A percentile compares a stretch with the other conserved stretches of the same genome.
Evolutionary conservation across 2,113 vertebrate species (phyloP).

Genomic region (Galemys pyrenaicus): DNA sequence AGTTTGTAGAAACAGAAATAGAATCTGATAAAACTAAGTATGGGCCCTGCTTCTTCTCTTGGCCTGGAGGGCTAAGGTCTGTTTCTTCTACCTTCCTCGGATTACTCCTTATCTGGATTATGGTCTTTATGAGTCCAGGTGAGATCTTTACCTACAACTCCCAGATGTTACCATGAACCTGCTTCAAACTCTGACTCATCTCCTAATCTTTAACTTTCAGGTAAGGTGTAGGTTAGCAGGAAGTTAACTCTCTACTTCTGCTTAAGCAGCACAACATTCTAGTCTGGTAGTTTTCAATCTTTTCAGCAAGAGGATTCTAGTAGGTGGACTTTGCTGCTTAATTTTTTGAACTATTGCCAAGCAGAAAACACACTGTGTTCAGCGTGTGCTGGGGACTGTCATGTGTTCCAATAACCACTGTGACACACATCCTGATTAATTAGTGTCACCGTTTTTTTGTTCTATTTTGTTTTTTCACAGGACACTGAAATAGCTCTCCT

Average conservation of each 20-base stretch:
- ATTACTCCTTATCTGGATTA: background rate
- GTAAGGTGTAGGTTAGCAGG: background rate
- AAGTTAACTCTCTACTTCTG: background rate
- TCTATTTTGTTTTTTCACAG: background rate
- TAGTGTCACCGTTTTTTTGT: background rate
- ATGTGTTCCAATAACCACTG: background rate
- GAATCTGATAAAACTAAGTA: background rate
- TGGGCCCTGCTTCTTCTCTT: background rate
- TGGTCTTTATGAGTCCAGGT: background rate
- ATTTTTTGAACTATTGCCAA: background rate
- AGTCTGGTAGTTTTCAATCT: background rate
- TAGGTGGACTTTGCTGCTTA: background rate
- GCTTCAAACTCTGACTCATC: background rate
- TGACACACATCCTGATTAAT: background rate
- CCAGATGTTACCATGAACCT: background rate
- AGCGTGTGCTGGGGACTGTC: background rate
- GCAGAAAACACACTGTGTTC: background rate
- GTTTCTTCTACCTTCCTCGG: background rate
- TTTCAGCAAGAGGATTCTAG: background rate
- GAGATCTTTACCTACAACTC: background rate
- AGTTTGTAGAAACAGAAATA: slow-evolving; percentile 33
- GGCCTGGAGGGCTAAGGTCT: background rate
- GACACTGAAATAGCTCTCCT: background rate
- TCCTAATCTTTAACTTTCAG: background rate
- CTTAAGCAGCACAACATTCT: background rate